A percentile compares a stretch with the other conserved stretches of the same genome.
Evolutionary conservation across 1,140 invertebrate species (phyloP).

Genomic region (Magallana angulata): DNA sequence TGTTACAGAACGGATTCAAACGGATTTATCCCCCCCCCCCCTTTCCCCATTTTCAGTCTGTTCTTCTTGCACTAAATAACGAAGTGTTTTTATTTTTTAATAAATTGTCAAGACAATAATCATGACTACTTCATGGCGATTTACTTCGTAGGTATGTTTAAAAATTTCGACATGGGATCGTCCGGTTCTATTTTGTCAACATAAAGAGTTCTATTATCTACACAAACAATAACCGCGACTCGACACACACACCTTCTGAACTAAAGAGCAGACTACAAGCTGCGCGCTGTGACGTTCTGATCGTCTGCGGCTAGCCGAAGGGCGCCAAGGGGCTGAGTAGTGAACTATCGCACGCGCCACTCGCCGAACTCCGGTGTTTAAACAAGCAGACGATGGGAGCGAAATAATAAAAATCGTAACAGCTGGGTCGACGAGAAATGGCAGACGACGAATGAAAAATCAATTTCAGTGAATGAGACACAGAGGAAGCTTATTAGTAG

Average conservation of each 20-base stretch:
- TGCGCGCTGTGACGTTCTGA: constrained; percentile 1
- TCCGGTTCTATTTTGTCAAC: constrained; percentile 17
- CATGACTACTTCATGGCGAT: too few relatives aligned
- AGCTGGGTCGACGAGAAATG: neutral
- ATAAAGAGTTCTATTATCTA: constrained; percentile 3
- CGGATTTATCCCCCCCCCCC: too few relatives aligned
- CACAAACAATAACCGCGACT: constrained; percentile 15
- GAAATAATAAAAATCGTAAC: neutral
- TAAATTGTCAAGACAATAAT: too few relatives aligned
- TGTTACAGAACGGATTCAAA: too few relatives aligned
- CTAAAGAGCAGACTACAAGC: constrained; percentile 1
- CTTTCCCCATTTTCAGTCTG: too few relatives aligned
- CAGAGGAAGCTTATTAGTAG: neutral
- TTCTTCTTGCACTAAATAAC: too few relatives aligned
- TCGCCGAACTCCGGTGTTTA: constrained; percentile 10
- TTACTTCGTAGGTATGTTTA: neutral
- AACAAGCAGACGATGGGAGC: neutral
- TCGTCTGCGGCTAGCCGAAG: constrained; percentile 27
- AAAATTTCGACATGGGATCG: constrained; percentile 3
- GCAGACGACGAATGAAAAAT: constrained; percentile 22
- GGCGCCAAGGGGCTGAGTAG: neutral
- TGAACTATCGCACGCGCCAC: constrained; percentile 11
- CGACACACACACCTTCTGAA: constrained; percentile 7
- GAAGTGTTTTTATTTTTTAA: too few relatives aligned
- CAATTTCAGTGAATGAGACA: constrained; percentile 19